These are phyloP conservation scores for Myoxocephalus aenaeus DNA, from an alignment of 2,797 vertebrate genomes.

Conservation along the genomic window DNA sequence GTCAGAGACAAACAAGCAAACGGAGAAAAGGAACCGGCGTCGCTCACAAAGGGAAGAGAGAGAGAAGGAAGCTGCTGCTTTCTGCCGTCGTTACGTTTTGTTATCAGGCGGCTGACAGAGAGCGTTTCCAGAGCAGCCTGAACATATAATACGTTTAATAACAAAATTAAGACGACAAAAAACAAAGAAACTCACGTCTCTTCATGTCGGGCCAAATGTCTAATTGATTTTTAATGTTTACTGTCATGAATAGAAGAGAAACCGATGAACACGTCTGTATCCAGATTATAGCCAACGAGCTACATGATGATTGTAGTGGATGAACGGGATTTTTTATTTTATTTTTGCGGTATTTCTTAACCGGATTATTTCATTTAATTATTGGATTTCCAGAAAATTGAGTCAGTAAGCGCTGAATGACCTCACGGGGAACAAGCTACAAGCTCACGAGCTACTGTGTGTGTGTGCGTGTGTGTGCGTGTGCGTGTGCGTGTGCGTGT, in stretches of 20 bases:
- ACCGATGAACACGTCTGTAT: neutral
- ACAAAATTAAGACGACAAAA: neutral
- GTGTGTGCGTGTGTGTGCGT: neutral
- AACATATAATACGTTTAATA: neutral
- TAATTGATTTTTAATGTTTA: neutral
- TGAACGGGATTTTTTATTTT: too few relatives aligned
- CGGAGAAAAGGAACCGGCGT: neutral
- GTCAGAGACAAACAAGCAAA: constrained; percentile 25
- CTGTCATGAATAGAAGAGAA: neutral
- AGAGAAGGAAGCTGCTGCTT: neutral
- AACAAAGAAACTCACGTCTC: neutral
- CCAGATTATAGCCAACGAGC: too few relatives aligned
- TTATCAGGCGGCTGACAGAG: neutral
- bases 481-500: too few relatives aligned
- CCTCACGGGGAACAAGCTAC: too few relatives aligned
- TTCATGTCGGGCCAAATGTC: neutral
- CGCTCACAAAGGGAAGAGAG: neutral
- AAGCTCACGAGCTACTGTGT: too few relatives aligned
- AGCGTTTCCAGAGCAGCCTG: neutral
- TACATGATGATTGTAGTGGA: too few relatives aligned
- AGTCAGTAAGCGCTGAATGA: too few relatives aligned
- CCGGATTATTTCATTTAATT: too few relatives aligned
- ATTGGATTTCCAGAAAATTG: neutral
- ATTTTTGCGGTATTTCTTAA: too few relatives aligned
- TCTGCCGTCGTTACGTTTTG: neutral